Conservation (phyloP, 2,888 invertebrate species). For the Agrochola circellaris region DNA sequence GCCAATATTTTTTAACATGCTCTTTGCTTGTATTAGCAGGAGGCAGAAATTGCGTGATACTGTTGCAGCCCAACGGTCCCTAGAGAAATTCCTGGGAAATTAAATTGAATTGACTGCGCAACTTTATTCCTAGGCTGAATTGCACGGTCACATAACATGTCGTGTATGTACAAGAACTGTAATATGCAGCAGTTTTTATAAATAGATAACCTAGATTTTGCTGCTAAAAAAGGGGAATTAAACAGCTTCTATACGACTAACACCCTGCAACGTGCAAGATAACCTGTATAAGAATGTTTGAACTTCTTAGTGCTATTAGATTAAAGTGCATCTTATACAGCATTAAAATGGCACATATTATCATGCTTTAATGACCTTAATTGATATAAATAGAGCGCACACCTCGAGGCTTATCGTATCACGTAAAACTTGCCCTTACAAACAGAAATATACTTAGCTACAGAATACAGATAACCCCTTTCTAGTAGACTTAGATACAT, state of each 20-base stretch:
- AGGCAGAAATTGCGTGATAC: conserved; percentile 11
- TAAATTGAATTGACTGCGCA: conserved; percentile 30
- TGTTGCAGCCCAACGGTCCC: conserved; percentile 14
- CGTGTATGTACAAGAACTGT: neutral
- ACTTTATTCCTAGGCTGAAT: conserved; percentile 27
- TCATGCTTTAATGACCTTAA: neutral
- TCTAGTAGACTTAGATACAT: conserved; percentile 20
- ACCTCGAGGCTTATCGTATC: conserved; percentile 3
- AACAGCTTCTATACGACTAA: conserved; percentile 3
- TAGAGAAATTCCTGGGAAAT: conserved; percentile 41
- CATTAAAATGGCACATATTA: neutral
- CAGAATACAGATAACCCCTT: conserved; percentile 31
- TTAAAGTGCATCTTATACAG: neutral
- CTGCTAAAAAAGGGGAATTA: neutral
- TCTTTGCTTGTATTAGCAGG: neutral
- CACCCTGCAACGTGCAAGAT: neutral
- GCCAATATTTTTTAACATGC: conserved; percentile 9
- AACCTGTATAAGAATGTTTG: neutral
- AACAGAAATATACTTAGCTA: neutral
- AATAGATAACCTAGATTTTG: neutral
- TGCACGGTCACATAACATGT: conserved; percentile 8
- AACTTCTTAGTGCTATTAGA: neutral
- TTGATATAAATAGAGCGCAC: conserved; percentile 7
- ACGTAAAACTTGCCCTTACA: conserved; percentile 4
- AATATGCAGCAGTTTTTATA: neutral